phyloP scores from a whole-genome alignment of 2,888 invertebrate genomes.

The Hoplodrina ambigua region DNA sequence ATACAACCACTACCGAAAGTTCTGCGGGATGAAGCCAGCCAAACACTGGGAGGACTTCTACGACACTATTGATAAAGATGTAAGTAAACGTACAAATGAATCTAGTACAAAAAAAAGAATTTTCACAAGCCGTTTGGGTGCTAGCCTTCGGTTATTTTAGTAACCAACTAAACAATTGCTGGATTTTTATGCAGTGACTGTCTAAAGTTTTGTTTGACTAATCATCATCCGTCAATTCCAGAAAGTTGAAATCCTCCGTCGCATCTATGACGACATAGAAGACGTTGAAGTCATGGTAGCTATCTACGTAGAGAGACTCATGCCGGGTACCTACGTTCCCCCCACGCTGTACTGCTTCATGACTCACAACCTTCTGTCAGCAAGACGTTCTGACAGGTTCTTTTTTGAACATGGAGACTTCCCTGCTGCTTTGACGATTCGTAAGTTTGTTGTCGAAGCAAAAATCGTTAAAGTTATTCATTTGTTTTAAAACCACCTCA shows the following conservation, averaged over 20 bases:
- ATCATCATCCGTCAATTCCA: conserved; percentile 26
- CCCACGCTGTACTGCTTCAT: too few species aligned
- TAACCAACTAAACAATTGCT: too few species aligned
- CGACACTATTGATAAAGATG: conserved; percentile 90
- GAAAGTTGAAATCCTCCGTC: conserved; percentile 69
- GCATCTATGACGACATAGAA: conserved; percentile 68
- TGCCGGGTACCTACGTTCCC: conserved; percentile 53
- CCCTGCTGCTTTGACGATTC: too few species aligned
- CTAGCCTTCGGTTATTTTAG: too few species aligned
- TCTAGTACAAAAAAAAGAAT: background rate
- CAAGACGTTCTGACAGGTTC: conserved; percentile 23
- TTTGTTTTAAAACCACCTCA: too few species aligned
- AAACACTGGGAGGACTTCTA: conserved; percentile 93
- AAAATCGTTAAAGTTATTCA: too few species aligned
- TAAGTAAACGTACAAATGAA: conserved; percentile 37
- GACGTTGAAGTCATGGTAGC: conserved; percentile 72
- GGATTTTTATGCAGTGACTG: background rate
- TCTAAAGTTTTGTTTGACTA: background rate
- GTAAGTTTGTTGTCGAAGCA: too few species aligned
- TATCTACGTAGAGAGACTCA: conserved; percentile 66
- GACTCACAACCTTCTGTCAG: too few species aligned
- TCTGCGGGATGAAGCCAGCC: conserved; percentile 94
- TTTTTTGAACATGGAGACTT: too few species aligned
- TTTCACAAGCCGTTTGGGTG: too few species aligned
- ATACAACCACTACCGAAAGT: conserved; percentile 95